Conservation (phyloP, 2,113 vertebrate species). For the Equus quagga region DNA sequence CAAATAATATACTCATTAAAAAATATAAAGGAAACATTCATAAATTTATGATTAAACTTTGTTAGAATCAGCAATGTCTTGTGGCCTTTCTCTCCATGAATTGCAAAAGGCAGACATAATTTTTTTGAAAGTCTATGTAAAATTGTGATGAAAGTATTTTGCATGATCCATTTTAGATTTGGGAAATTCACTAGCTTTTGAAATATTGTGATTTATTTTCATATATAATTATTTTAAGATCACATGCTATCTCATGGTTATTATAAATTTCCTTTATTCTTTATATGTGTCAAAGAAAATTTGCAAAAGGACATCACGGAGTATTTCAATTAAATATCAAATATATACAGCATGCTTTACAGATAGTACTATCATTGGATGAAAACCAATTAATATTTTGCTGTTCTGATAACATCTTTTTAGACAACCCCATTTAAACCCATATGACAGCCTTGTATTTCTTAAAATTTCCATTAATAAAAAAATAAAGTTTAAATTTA, state of each 20-base stretch:
- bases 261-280: not conserved
- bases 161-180: not conserved
- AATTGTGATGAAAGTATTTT: conserved; percentile 55
- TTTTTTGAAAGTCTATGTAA: conserved; percentile 11
- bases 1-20: conserved; percentile 82
- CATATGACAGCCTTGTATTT: not conserved
- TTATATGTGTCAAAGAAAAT: not conserved
- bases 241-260: not conserved
- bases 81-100: conserved; percentile 21
- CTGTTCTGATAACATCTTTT: not conserved
- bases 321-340: not conserved
- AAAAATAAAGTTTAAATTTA: not conserved
- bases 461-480: not conserved
- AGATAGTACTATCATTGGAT: not conserved
- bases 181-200: not conserved
- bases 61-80: conserved; percentile 70
- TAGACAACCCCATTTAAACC: not conserved
- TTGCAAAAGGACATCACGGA: not conserved
- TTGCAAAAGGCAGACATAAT: conserved; percentile 40
- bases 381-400: not conserved
- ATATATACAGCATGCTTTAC: not conserved
- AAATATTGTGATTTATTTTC: not conserved
- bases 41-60: conserved; percentile 75
- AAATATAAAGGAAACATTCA: conserved; percentile 76
- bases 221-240: not conserved